These are phyloP conservation scores for Himalopsyche kuldschensis DNA, from an alignment of 2,888 invertebrate species.

Conservation along the genomic window DNA sequence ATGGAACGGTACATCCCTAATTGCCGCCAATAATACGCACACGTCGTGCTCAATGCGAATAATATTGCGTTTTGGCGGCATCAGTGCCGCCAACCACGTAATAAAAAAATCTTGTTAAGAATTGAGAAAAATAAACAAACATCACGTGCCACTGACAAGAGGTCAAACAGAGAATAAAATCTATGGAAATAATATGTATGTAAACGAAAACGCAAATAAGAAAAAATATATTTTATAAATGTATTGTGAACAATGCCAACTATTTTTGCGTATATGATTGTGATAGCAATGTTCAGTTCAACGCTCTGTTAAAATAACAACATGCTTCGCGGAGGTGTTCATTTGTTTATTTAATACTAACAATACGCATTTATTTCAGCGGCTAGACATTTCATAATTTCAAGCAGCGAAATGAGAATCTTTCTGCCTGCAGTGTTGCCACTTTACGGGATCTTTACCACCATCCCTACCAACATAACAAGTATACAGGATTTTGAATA, in stretches of 20 bases:
- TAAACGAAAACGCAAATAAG: not conserved
- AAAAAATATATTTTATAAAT: not conserved
- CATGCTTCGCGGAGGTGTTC: not conserved
- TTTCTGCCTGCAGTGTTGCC: no score
- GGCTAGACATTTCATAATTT: not conserved
- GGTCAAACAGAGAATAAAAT: not conserved
- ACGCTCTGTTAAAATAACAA: not conserved
- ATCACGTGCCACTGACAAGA: not conserved
- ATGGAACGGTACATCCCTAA: not conserved
- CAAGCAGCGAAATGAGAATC: not conserved
- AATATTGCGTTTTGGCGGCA: conserved; percentile 2
- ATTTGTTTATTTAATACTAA: not conserved
- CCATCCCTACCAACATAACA: no score
- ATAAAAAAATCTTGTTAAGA: not conserved
- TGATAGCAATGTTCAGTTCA: not conserved
- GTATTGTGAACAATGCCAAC: not conserved
- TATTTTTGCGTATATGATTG: not conserved
- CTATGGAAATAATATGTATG: not conserved
- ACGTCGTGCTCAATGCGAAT: not conserved
- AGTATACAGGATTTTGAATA: no score
- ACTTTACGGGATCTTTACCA: no score
- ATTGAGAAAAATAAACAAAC: not conserved
- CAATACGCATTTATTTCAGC: not conserved
- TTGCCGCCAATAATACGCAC: not conserved
- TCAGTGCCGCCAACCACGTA: not conserved